Evolutionary conservation across 2,888 invertebrate genomes (phyloP), one percentile per base, ranked within the genome.

Genomic region (Hypena proboscidalis): DNA sequence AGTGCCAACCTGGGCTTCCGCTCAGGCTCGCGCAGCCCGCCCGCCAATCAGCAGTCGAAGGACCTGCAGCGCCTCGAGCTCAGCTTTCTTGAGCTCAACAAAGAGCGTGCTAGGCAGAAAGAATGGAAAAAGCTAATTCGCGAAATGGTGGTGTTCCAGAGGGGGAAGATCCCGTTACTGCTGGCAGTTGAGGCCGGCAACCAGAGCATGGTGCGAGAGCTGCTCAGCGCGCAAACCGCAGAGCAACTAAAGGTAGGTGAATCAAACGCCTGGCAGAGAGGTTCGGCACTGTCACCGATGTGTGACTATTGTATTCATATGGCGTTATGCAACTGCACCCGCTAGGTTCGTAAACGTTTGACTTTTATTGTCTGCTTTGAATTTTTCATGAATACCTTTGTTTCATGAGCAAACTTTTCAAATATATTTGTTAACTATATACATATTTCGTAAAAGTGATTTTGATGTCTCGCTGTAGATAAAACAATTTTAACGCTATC

Each of bases 111-210:
- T 50, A 80, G 83, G 41, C 85, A 90, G 68, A 89, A 85, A 70
- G 89, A 91, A 78, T 92, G 92, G 92, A 90, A 90, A 85, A 91
- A 85, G 81, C 68, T 92, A 92, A 92, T 92, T 73, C 88, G 90
- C 78, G 91, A 92, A 83, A 82, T 91, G 88, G 85, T 91, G 80
- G 85, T 91, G 80, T 93, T 93, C 67, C 92, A 98, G 98, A 95
- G 95, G 86, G 98, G 98, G 58, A 97, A 97, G 91, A 95, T 98
- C 74, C 98, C 99, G 65, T 92, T 99, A 75, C 94, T 98, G 77
- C 92, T 97, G 83, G 98, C 99, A 40, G 97, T 98, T 68, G 98
- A 98, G 87, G 96, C 97, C 15, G 98, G 98, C 38, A 99, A 98
- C 91, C 96, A 97, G 87, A 96, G 97, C 59, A 98, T 98, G 94